Base-by-base conservation (phyloP, 2,888 invertebrate genomes). In the Ormyrus rosae region DNA sequence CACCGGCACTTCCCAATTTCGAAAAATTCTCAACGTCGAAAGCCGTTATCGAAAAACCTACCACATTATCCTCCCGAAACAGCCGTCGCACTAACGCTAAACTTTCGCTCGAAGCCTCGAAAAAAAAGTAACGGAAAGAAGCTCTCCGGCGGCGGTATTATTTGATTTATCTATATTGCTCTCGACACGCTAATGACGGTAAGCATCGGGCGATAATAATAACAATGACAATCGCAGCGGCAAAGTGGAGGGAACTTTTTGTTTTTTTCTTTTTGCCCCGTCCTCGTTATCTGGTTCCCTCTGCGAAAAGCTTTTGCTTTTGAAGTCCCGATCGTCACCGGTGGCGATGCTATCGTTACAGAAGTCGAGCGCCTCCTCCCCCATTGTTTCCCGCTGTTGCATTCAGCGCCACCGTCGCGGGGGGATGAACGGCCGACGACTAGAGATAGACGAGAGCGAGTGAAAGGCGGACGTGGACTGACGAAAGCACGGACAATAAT, bases 161-260 rank as follows among this genome's bases (percentile, higher is more conserved):
- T 88, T 88, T 86, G 34, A 34, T 34, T 34, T 88, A 88, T 87
- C 87, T 88, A 87, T 84, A 85, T 13, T 63, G 51, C 34, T 34
- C 34, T 34, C 10, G 55, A 9, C 83, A 86, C 87, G 85, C 85
- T 87, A 88, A 88, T 86, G 88, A 88, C 86, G 85, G 85, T 87
- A 85, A 85, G 84, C 84, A 84, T 84, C 72, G 68, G 75, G 19
- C 76, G 78, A 82, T 81, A 81, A 82, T 82, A 77, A 83, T 81
- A 82, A 83, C 80, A 80, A 75, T 82, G 81, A 83, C 82, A 85
- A 87, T 80, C 80, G 81, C 69, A 76, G 76, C 69, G 75, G 50
- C 70, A 60, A 68, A 71, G 78, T 78, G 74, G 67, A 83, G 83
- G 34, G 84, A 85, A 83, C 58, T 78, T 74, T 79, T 65, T 51